Evolutionary conservation across 2,113 vertebrate genomes (phyloP).

Genomic region (Rutilus rutilus): DNA sequence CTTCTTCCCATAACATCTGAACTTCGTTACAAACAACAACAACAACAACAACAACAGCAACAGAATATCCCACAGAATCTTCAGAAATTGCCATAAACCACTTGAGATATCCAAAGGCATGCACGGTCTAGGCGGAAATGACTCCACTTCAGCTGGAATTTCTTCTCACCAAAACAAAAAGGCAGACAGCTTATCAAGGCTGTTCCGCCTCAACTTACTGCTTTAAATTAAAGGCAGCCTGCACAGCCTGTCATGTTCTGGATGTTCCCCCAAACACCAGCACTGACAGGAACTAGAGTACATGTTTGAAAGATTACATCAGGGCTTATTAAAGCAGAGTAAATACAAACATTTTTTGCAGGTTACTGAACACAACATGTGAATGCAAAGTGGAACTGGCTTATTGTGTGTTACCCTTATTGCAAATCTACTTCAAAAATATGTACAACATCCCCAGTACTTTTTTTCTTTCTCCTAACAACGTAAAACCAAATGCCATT

Average conservation of each 20-base stretch:
- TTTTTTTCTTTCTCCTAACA: neutral
- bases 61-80: neutral
- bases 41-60: neutral
- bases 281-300: neutral
- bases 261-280: neutral
- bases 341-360: neutral
- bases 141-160: neutral
- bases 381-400: neutral
- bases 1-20: too few species aligned
- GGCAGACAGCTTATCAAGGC: neutral
- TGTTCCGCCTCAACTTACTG: neutral
- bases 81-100: neutral
- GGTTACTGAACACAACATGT: too few species aligned
- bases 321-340: neutral
- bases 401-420: neutral
- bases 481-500: neutral
- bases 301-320: neutral
- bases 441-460: neutral
- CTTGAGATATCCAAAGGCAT: neutral
- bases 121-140: neutral
- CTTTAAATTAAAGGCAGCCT: neutral
- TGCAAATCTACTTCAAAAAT: neutral
- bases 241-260: neutral
- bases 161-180: neutral
- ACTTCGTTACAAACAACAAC: too few species aligned